Conservation (phyloP, 2,113 vertebrate species). For the Phalacrocorax aristotelis region DNA sequence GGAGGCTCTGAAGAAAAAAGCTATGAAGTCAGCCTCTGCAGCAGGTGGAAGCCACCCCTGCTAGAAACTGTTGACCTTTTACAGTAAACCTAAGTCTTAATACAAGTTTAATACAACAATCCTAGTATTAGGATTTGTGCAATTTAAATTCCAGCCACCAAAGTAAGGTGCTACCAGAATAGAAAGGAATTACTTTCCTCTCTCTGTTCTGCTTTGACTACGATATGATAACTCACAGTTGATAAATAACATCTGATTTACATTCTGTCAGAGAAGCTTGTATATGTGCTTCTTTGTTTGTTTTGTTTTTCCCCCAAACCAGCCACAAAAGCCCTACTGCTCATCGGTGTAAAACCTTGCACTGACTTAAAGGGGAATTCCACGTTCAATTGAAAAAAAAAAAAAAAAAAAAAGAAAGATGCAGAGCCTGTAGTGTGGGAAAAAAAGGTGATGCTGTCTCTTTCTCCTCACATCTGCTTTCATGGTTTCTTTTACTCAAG, state of each 20-base stretch:
- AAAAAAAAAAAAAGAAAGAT: neutral
- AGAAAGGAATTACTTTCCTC: neutral
- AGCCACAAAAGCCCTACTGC: neutral
- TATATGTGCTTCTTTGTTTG: neutral
- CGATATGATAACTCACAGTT: neutral
- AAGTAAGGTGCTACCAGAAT: neutral
- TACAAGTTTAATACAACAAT: neutral
- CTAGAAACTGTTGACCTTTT: neutral
- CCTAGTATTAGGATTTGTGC: neutral
- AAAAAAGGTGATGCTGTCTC: neutral
- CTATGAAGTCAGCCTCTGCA: neutral
- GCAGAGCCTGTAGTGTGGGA: neutral
- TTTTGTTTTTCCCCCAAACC: neutral
- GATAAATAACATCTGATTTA: neutral
- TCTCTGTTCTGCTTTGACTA: neutral
- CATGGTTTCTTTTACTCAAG: neutral
- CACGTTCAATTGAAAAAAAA: neutral
- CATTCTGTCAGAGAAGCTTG: neutral
- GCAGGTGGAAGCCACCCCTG: neutral
- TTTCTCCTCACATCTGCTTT: neutral
- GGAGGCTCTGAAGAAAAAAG: neutral
- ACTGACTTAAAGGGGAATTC: neutral
- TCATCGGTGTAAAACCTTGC: neutral
- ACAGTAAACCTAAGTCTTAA: neutral
- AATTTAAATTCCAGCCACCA: neutral